Conservation (phyloP, 2,888 invertebrate genomes). For the Leptodirus hochenwartii region DNA sequence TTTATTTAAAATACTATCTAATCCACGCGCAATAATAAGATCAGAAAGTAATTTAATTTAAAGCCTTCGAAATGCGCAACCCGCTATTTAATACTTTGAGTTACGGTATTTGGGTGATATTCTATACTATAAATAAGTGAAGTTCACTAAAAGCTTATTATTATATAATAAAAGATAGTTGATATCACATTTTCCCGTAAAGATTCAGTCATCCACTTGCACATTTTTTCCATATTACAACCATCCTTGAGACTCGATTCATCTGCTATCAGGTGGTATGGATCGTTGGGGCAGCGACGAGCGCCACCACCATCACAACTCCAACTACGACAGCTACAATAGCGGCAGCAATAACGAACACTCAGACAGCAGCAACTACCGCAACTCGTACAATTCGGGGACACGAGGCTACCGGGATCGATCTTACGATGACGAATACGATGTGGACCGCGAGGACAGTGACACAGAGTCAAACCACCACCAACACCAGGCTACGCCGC, state of each 20-base stretch:
- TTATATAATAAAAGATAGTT: no score
- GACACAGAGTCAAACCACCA: conserved; percentile 39
- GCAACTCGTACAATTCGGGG: conserved; percentile 15
- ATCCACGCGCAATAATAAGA: no score
- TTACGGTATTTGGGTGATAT: no score
- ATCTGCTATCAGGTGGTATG: conserved; percentile 8
- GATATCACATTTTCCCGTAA: no score
- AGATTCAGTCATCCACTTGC: no score
- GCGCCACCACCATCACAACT: conserved; percentile 14
- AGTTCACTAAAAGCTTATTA: no score
- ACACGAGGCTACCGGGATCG: conserved; percentile 23
- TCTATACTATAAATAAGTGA: no score
- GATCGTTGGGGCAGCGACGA: conserved; percentile 16
- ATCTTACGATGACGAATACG: conserved; percentile 37
- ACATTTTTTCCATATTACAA: not conserved
- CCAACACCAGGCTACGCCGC: conserved; percentile 12
- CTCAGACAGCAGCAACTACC: conserved; percentile 24
- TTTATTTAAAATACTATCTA: no score
- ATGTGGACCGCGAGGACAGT: conserved; percentile 47
- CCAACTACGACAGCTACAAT: conserved; percentile 21
- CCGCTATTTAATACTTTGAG: no score
- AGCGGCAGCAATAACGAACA: conserved; percentile 14
- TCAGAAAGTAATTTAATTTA: no score
- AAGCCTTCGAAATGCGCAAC: no score
- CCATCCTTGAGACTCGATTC: no score